Conservation (phyloP, 2,797 vertebrate species). For the Sardinella longiceps region DNA sequence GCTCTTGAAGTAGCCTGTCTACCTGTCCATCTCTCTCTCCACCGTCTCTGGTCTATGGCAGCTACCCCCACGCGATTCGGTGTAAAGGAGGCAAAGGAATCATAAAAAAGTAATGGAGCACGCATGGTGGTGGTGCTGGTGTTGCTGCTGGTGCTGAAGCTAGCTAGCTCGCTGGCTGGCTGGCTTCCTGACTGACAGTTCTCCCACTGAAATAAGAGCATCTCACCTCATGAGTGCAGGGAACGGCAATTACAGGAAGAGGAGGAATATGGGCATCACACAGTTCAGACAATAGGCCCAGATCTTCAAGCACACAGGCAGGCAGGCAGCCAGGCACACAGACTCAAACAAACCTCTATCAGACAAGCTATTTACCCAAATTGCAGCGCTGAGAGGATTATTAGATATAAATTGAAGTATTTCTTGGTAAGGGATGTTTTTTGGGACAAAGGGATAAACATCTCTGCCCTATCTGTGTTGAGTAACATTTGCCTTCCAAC, state of each 20-base stretch:
- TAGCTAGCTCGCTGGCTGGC: background rate
- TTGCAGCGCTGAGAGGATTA: background rate
- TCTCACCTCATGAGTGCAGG: background rate
- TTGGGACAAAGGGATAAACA: background rate
- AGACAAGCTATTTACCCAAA: background rate
- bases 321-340: background rate
- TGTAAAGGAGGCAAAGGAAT: background rate
- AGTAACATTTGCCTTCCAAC: background rate
- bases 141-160: background rate
- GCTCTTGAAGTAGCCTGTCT: too few species aligned
- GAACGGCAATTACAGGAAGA: background rate
- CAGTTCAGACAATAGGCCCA: background rate
- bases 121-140: background rate
- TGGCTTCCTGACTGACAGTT: conserved; percentile 18
- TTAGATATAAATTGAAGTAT: background rate
- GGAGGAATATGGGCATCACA: background rate
- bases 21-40: too few species aligned
- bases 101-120: conserved; percentile 16
- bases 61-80: background rate
- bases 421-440: background rate
- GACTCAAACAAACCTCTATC: background rate
- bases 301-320: background rate
- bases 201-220: conserved; percentile 3
- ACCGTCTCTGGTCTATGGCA: background rate
- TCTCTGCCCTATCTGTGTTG: background rate